A percentile compares a stretch with the other conserved stretches of the same genome.
Conservation (phyloP, 2,888 invertebrate genomes). For the Drosophila phalerata region DNA sequence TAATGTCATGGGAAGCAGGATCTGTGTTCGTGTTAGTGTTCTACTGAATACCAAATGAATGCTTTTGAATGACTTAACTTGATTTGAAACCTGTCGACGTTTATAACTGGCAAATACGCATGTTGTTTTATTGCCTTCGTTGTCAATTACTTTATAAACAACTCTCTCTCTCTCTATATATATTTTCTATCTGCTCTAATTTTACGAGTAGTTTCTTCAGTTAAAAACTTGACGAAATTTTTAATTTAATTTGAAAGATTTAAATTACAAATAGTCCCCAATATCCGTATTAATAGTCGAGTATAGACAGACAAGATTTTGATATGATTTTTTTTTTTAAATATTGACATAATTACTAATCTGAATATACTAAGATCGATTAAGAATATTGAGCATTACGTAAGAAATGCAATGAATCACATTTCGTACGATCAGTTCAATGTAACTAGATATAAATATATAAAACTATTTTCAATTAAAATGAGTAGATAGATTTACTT, state of each 20-base stretch:
- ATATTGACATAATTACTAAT: no score
- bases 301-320: no score
- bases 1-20: slow-evolving; percentile 33
- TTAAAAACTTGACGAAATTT: neutral
- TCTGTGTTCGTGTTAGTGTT: slow-evolving; percentile 7
- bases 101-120: slow-evolving; percentile 34
- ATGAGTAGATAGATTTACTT: neutral
- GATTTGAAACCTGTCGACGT: slow-evolving; percentile 22
- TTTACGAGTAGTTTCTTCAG: neutral
- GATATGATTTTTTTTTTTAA: no score
- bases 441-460: neutral
- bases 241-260: no score
- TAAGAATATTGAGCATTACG: neutral
- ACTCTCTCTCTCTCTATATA: no score
- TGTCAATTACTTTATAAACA: slow-evolving; percentile 45
- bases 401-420: neutral
- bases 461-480: neutral
- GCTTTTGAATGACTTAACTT: neutral
- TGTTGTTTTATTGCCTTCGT: slow-evolving; percentile 23
- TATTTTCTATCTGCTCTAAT: neutral
- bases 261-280: no score
- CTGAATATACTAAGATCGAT: no score
- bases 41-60: neutral
- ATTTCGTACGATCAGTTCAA: neutral
- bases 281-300: no score